phyloP scores from a whole-genome alignment of 2,113 vertebrate species.

The Gopherus evgoodei region DNA sequence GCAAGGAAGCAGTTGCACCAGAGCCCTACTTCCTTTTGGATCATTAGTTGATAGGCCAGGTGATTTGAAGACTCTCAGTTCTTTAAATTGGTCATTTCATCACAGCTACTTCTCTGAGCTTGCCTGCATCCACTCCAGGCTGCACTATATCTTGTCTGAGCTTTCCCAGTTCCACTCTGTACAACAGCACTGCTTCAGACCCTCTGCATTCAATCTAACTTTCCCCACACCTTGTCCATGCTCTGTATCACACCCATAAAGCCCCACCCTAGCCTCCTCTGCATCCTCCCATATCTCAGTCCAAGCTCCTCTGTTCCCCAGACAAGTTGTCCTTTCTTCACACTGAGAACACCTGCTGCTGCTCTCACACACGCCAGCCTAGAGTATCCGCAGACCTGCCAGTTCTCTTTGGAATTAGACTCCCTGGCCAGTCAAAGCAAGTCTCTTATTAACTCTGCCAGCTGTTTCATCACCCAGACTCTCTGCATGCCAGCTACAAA shows the following conservation, averaged over 20 bases:
- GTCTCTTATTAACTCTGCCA: conserved; percentile 26
- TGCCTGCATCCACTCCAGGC: neutral
- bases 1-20: neutral
- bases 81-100: neutral
- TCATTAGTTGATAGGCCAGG: neutral
- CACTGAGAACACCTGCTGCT: neutral
- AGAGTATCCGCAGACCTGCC: neutral
- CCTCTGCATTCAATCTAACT: neutral
- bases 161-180: neutral
- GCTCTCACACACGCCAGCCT: neutral
- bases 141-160: neutral
- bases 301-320: neutral
- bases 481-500: neutral
- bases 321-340: neutral
- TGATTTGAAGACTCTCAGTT: neutral
- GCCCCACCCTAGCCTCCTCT: neutral
- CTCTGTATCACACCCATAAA: neutral
- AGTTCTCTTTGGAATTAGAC: neutral
- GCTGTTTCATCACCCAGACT: conserved; percentile 41
- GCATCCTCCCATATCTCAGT: neutral
- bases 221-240: neutral
- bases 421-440: neutral
- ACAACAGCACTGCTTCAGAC: neutral
- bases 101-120: neutral
- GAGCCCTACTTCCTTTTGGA: neutral